phyloP scores from a whole-genome alignment of 2,113 vertebrate species.

The Xyrauchen texanus region DNA sequence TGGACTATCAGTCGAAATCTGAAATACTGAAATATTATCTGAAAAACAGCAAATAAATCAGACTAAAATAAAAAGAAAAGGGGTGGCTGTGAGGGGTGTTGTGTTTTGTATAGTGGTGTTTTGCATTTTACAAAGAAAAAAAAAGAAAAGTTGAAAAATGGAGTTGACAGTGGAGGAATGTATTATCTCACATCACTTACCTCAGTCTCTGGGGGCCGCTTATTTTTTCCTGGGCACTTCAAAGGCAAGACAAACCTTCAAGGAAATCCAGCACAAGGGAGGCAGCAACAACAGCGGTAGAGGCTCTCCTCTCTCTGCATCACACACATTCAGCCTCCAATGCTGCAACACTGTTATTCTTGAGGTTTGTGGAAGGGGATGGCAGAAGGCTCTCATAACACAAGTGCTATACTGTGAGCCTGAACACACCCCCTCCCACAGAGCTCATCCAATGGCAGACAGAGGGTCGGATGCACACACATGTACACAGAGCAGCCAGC shows the following conservation, averaged over 20 bases:
- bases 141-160: conserved; percentile 33
- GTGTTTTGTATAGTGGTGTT: not conserved
- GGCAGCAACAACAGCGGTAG: conserved; percentile 7
- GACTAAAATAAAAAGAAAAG: not conserved
- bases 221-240: conserved; percentile 41
- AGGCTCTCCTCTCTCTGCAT: conserved; percentile 42
- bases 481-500: conserved; percentile 16
- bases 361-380: conserved; percentile 50
- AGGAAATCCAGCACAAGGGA: conserved; percentile 39
- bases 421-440: conserved; percentile 50
- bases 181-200: conserved; percentile 48
- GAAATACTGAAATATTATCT: not conserved
- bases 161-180: conserved; percentile 37
- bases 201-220: conserved; percentile 35
- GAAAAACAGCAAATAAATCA: not conserved
- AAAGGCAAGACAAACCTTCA: conserved; percentile 45
- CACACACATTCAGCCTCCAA: conserved; percentile 26
- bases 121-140: conserved; percentile 21
- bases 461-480: conserved; percentile 28
- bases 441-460: conserved; percentile 48
- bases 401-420: conserved; percentile 52
- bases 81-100: not conserved
- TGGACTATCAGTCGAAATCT: not conserved
- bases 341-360: conserved; percentile 48
- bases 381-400: conserved; percentile 50